Evolutionary conservation across 35 echinoderm and acorn worm genomes (phyloP).

Genomic region (Hemicentrotus pulcherrimus): DNA sequence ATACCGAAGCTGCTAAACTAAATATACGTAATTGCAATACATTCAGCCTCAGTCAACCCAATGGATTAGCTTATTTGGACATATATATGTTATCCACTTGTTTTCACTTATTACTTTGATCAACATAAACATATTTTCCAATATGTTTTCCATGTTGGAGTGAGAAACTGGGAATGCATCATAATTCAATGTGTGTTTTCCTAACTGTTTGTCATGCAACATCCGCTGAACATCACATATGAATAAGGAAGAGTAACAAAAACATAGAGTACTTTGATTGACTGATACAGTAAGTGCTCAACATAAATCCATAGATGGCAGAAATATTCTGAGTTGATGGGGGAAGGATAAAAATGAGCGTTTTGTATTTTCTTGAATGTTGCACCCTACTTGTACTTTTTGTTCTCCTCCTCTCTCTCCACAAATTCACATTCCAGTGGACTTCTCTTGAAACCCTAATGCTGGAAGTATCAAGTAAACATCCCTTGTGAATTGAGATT

Average conservation of each 20-base stretch:
- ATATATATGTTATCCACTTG: background rate
- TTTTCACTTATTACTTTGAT: background rate
- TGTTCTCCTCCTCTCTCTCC: conserved; percentile 23
- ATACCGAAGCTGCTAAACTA: background rate
- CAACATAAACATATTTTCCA: background rate
- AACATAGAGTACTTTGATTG: conserved; percentile 2
- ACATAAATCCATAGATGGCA: conserved; percentile 2
- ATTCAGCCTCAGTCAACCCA: background rate
- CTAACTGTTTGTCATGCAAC: background rate
- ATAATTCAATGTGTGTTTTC: background rate
- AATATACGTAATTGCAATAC: background rate
- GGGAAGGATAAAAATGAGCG: background rate
- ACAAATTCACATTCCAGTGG: background rate
- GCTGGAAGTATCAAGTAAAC: conserved; percentile 2
- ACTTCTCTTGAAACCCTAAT: background rate
- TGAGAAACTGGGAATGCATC: background rate
- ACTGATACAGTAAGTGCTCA: background rate
- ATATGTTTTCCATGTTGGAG: background rate
- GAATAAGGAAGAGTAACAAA: background rate
- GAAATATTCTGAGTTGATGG: background rate
- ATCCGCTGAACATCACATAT: background rate
- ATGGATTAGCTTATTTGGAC: background rate
- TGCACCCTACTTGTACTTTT: conserved; percentile 34
- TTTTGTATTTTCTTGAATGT: conserved; percentile 19
- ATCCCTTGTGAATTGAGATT: conserved; percentile 2